Conservation (phyloP, 2,113 vertebrate genomes). For the Neogobius melanostomus region DNA sequence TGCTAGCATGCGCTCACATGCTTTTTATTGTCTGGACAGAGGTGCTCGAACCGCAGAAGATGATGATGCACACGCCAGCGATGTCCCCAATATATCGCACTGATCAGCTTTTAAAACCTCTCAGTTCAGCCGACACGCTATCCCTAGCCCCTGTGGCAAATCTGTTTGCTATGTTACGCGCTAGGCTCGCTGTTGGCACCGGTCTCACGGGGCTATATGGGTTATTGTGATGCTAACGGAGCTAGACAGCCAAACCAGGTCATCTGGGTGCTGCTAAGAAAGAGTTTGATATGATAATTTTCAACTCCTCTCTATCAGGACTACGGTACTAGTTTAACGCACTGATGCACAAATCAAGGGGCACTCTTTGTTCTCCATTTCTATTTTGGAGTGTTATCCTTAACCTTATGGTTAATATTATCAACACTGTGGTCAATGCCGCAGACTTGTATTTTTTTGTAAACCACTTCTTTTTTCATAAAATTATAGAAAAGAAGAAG, state of each 20-base stretch:
- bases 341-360: not conserved
- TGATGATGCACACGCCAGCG: not conserved
- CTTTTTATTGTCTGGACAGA: not conserved
- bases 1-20: constrained; percentile 20
- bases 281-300: constrained; percentile 31
- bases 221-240: constrained; percentile 75
- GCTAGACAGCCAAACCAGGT: constrained; percentile 64
- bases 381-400: constrained; percentile 19
- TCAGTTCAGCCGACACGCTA: constrained; percentile 6
- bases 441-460: constrained; percentile 15
- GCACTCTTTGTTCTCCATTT: constrained; percentile 44
- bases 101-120: not conserved
- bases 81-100: rapidly evolving
- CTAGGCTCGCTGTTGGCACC: constrained; percentile 33
- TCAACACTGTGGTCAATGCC: constrained; percentile 7
- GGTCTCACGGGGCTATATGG: constrained; percentile 34
- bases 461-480: constrained; percentile 15
- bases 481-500: not conserved
- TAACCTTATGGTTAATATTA: not conserved
- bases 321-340: not conserved
- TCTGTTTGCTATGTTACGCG: constrained; percentile 53
- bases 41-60: not conserved
- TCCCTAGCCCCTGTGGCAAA: constrained; percentile 18
- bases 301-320: constrained; percentile 24
- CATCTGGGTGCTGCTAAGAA: constrained; percentile 33